A percentile compares a stretch with the other conserved stretches of the same genome.
These are phyloP conservation scores for Hemaris fuciformis DNA, from an alignment of 2,888 invertebrate species.

Conservation along the genomic window DNA sequence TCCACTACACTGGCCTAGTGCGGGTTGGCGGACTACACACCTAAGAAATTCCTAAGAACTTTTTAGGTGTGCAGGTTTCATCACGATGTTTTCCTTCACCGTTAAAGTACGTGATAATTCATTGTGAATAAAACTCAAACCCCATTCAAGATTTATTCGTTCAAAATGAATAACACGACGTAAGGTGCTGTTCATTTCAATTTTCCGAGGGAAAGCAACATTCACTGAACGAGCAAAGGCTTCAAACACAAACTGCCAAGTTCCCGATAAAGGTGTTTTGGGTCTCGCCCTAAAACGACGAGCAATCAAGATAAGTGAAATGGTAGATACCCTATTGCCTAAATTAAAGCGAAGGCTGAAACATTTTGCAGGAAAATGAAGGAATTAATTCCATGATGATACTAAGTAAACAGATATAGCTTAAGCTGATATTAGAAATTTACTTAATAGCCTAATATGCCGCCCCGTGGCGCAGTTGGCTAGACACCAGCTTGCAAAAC, in stretches of 20 bases:
- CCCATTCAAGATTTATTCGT: not conserved
- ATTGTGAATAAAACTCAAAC: no score
- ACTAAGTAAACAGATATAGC: not conserved
- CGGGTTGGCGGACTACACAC: no score
- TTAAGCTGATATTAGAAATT: not conserved
- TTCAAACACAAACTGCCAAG: constrained; percentile 32
- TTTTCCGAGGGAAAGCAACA: not conserved
- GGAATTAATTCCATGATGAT: not conserved
- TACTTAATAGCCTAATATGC: no score
- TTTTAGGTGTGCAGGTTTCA: no score
- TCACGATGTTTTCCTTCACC: no score
- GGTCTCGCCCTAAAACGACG: constrained; percentile 29
- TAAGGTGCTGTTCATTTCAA: not conserved
- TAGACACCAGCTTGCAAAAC: no score
- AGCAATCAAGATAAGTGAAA: constrained; percentile 42
- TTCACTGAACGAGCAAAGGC: constrained; percentile 24
- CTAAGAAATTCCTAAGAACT: no score
- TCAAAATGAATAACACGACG: not conserved
- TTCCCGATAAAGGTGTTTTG: constrained; percentile 31
- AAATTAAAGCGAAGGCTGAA: constrained; percentile 25
- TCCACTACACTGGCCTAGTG: no score
- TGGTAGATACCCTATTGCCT: constrained; percentile 23
- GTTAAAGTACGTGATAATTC: no score
- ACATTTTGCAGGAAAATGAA: not conserved
- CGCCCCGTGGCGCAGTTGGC: no score